A percentile compares a stretch with the other conserved stretches of the same genome.
phyloP scores from a whole-genome alignment of 2,888 invertebrate genomes.

The Campaea margaritaria region DNA sequence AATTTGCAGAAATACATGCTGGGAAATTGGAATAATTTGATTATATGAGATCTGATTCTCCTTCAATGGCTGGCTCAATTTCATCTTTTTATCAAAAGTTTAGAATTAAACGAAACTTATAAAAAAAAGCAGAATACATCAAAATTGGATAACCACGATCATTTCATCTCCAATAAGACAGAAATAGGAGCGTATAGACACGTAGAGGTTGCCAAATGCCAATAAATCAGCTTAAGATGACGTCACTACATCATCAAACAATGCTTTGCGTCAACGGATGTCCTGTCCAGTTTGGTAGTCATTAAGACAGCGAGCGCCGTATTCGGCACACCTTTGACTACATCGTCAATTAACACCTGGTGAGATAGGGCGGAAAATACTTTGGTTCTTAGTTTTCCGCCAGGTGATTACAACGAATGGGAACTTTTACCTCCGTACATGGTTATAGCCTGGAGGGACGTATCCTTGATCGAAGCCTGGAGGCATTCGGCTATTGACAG shows the following conservation, averaged over 20 bases:
- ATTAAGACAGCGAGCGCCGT: slow-evolving; percentile 3
- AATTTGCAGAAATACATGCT: not conserved
- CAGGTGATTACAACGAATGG: slow-evolving; percentile 2
- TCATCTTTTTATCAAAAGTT: too few species aligned
- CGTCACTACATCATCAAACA: not conserved
- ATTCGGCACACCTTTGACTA: slow-evolving; percentile 1
- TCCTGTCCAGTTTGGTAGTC: slow-evolving; percentile 15
- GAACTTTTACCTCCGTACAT: not conserved
- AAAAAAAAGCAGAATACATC: not conserved
- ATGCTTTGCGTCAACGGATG: slow-evolving; percentile 19
- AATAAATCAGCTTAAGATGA: not conserved
- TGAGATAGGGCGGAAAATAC: not conserved
- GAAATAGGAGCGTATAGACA: not conserved
- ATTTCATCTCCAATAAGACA: not conserved
- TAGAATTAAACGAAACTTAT: too few species aligned
- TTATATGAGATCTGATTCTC: not conserved
- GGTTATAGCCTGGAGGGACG: not conserved
- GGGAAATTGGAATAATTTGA: not conserved
- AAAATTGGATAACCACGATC: not conserved
- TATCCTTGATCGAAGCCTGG: too few species aligned
- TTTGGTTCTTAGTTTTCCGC: slow-evolving; percentile 1
- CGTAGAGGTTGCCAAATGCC: too few species aligned
- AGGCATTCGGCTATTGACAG: too few species aligned
- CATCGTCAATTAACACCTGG: too few species aligned
- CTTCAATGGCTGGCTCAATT: too few species aligned